Evolutionary conservation across 37 sponge, comb jelly and placozoan genomes (phyloP).

Genomic region (Aplysina aerophoba): DNA sequence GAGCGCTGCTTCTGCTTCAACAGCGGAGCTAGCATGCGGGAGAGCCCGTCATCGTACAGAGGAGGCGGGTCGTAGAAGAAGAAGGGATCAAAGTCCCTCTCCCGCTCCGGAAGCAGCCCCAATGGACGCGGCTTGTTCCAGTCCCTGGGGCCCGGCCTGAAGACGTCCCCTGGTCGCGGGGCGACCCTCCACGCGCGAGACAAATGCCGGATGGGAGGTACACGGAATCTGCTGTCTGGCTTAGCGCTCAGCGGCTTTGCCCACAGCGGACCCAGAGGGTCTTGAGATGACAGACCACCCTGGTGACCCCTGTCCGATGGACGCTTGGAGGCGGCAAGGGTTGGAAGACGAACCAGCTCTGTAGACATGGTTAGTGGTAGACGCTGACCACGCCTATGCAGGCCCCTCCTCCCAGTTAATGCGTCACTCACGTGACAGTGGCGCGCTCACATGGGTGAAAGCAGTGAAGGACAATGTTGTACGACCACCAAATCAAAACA

Average conservation of each 20-base stretch:
- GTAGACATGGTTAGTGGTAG: too few relatives aligned
- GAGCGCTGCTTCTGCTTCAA: neutral
- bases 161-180: slow-evolving; percentile 67
- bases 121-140: slow-evolving; percentile 52
- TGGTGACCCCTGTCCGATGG: neutral
- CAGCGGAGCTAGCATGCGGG: neutral
- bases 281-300: neutral
- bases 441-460: too few relatives aligned
- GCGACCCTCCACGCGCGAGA: slow-evolving; percentile 4
- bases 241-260: neutral
- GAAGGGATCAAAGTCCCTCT: slow-evolving; percentile 5
- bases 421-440: too few relatives aligned
- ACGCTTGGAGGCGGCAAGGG: neutral
- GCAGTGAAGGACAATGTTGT: too few relatives aligned
- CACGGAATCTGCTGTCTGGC: neutral
- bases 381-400: too few relatives aligned
- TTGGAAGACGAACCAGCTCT: too few relatives aligned
- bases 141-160: neutral
- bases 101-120: slow-evolving; percentile 58
- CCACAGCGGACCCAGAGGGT: neutral
- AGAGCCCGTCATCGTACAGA: neutral
- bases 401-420: too few relatives aligned
- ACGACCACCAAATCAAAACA: too few relatives aligned
- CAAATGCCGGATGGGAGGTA: neutral
- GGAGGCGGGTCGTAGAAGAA: slow-evolving; percentile 28